phyloP scores from a whole-genome alignment of 2,888 invertebrate genomes.

The Thumatha senex region DNA sequence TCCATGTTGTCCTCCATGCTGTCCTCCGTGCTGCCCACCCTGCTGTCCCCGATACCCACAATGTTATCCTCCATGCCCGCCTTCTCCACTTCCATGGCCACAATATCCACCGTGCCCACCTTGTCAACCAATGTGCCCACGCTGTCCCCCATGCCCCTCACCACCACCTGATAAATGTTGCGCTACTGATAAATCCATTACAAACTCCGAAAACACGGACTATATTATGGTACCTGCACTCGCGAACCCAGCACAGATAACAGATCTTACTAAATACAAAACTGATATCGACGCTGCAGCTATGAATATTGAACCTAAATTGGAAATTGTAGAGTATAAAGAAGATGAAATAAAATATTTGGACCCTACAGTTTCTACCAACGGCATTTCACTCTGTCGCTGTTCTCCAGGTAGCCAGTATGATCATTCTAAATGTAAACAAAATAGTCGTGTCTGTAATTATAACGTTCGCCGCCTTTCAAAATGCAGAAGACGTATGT shows the following conservation, averaged over 20 bases:
- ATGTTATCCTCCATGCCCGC: background rate
- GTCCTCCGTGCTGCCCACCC: background rate
- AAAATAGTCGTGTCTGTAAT: background rate
- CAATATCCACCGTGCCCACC: background rate
- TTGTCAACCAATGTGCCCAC: background rate
- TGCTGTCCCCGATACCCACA: background rate
- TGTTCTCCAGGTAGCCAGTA: background rate
- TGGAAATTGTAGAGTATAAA: background rate
- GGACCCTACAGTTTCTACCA: background rate
- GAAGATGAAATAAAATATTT: background rate
- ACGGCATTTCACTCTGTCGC: background rate
- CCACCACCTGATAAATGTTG: background rate
- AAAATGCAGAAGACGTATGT: background rate
- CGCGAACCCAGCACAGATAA: background rate
- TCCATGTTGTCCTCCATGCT: background rate
- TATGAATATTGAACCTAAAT: background rate
- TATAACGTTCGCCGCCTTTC: background rate
- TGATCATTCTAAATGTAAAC: background rate
- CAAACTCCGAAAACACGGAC: background rate
- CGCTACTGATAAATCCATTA: background rate
- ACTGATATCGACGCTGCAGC: background rate
- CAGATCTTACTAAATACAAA: background rate
- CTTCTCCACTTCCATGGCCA: background rate
- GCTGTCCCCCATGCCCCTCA: background rate
- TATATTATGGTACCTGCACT: background rate